These are phyloP conservation scores for Hoplias malabaricus DNA, from an alignment of 2,113 vertebrate species.

Conservation along the genomic window DNA sequence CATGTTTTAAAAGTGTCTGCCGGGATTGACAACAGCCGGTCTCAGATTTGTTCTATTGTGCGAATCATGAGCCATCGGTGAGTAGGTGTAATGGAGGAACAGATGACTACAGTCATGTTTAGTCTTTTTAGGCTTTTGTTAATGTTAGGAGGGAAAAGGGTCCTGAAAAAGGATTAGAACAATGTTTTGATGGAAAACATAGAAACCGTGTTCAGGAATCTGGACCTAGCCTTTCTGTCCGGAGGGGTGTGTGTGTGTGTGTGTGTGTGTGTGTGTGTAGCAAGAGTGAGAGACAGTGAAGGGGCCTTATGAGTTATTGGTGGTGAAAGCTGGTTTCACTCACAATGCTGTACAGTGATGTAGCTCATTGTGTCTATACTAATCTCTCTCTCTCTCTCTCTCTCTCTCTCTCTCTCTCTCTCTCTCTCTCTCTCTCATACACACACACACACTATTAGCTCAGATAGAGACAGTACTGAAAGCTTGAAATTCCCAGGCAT, in stretches of 20 bases:
- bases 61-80: not conserved
- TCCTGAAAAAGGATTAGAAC: not conserved
- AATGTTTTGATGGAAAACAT: constrained; percentile 7
- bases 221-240: not conserved
- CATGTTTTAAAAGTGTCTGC: not conserved
- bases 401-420: not conserved
- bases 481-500: constrained; percentile 28
- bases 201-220: not conserved
- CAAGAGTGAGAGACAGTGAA: not conserved
- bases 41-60: not conserved
- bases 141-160: not conserved
- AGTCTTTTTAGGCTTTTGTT: not conserved
- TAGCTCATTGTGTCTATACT: not conserved
- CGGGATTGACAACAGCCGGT: not conserved
- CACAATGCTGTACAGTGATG: not conserved
- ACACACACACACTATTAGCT: constrained; percentile 9
- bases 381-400: not conserved
- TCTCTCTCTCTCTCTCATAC: constrained; percentile 1
- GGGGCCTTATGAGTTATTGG: not conserved
- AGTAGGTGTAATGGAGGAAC: not conserved
- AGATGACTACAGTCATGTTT: not conserved
- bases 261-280: not conserved
- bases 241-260: not conserved
- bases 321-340: constrained; percentile 4
- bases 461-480: constrained; percentile 28